A percentile compares a stretch with the other conserved stretches of the same genome.
Evolutionary conservation across 2,113 vertebrate species (phyloP).

Genomic region (Zosterops borbonicus): DNA sequence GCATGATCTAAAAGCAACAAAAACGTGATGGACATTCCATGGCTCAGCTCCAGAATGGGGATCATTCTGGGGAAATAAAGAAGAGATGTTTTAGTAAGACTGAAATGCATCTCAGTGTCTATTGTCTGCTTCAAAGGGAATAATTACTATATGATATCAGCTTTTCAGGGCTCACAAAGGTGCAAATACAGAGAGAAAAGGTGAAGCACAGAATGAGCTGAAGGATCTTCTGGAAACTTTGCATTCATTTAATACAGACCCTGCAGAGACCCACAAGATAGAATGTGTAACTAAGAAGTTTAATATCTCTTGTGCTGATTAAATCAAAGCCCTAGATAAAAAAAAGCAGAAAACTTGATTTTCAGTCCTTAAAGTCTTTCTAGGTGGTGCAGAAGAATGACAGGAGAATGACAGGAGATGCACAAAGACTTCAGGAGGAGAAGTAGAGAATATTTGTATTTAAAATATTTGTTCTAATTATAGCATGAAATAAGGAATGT

Average conservation of each 20-base stretch:
- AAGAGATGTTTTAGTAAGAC: neutral
- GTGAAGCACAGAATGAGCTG: neutral
- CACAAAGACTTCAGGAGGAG: neutral
- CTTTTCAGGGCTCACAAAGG: neutral
- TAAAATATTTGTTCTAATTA: slow-evolving; percentile 56
- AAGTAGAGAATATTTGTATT: slow-evolving; percentile 24
- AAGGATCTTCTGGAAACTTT: neutral
- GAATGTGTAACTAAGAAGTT: neutral
- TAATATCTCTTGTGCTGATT: neutral
- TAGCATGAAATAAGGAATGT: slow-evolving; percentile 9
- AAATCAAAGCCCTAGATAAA: neutral
- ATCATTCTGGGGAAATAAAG: neutral
- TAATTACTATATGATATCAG: neutral
- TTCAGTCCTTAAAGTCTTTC: neutral
- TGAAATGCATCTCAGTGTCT: neutral
- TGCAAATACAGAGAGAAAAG: neutral
- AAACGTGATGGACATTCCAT: accelerated
- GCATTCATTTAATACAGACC: neutral
- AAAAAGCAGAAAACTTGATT: neutral
- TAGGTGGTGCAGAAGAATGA: neutral
- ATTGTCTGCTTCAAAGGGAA: neutral
- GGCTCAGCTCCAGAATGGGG: neutral
- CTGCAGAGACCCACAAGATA: neutral
- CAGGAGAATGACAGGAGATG: neutral
- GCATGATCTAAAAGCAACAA: neutral